A percentile compares a stretch with the other conserved stretches of the same genome.
Conservation (phyloP, 2,888 invertebrate species). For the Dasypolia templi region DNA sequence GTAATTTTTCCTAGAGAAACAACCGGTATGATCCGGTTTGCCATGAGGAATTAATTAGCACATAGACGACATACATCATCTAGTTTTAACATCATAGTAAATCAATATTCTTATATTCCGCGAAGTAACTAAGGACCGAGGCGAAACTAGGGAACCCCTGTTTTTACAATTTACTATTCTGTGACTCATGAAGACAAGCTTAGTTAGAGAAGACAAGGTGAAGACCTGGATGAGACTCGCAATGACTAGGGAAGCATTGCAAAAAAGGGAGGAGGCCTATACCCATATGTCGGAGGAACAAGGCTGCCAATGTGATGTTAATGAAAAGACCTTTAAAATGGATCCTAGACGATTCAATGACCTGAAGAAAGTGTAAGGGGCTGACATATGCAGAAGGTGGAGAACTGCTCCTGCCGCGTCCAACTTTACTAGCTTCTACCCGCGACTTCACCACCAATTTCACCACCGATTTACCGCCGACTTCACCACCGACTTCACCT, state of each 20-base stretch:
- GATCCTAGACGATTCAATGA: background rate
- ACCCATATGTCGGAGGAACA: no score
- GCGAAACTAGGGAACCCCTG: background rate
- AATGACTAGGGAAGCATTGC: no score
- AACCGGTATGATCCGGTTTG: conserved; percentile 9
- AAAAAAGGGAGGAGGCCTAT: no score
- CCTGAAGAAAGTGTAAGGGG: background rate
- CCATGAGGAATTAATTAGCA: background rate
- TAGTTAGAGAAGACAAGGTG: no score
- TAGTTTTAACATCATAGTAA: conserved; percentile 15
- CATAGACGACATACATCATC: background rate
- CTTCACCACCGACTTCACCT: no score
- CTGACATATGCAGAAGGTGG: no score
- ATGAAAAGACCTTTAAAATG: background rate
- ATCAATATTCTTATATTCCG: background rate
- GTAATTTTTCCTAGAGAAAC: conserved; percentile 5
- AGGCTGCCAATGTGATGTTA: no score
- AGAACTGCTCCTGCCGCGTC: no score
- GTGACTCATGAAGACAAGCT: background rate
- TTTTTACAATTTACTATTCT: background rate
- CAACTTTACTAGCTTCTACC: no score
- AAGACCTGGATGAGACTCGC: no score
- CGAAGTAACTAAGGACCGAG: background rate
- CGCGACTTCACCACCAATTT: no score
- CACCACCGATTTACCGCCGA: no score